phyloP scores from a whole-genome alignment of 2,113 vertebrate genomes.

The Phalacrocorax brasilianus region DNA sequence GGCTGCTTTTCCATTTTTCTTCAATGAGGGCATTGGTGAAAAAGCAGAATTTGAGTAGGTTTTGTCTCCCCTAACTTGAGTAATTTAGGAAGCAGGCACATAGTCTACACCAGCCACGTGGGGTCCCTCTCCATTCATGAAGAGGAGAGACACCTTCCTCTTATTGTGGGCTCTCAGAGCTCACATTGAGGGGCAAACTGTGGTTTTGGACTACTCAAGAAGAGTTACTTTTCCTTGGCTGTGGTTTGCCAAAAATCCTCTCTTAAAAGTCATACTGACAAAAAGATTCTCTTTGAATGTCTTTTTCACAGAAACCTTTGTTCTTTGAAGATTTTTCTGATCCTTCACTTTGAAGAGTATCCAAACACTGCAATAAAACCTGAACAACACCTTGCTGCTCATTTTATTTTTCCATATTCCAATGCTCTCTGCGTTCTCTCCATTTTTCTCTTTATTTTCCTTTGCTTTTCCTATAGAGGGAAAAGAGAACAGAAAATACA shows the following conservation, averaged over 20 bases:
- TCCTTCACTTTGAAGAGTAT: not conserved
- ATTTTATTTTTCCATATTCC: not conserved
- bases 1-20: not conserved
- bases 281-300: not conserved
- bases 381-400: not conserved
- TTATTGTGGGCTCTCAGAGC: not conserved
- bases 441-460: not conserved
- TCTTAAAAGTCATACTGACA: not conserved
- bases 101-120: conserved; percentile 28
- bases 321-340: not conserved
- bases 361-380: not conserved
- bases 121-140: conserved; percentile 59
- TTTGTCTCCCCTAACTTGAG: not conserved
- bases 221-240: not conserved
- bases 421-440: not conserved
- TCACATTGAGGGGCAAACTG: not conserved
- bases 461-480: not conserved
- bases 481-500: not conserved
- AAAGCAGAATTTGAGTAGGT: not conserved
- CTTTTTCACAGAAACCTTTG: not conserved
- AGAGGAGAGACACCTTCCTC: not conserved
- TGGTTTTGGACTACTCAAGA: not conserved
- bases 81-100: not conserved
- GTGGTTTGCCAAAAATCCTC: not conserved
- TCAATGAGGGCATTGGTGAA: not conserved